phyloP scores from a whole-genome alignment of 2,888 invertebrate genomes.

The Scaptomyza parva region DNA sequence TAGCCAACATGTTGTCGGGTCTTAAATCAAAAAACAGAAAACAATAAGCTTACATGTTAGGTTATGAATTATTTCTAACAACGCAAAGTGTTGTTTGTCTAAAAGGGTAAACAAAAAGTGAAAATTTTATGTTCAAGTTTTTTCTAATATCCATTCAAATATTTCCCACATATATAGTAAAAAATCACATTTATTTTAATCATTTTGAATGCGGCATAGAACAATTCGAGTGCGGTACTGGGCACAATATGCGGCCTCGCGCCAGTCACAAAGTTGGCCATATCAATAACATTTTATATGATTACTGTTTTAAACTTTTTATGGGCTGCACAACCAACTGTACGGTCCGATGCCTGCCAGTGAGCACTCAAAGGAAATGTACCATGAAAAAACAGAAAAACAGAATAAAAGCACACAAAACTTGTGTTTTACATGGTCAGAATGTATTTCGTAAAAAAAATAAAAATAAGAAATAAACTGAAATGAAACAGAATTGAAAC shows the following conservation, averaged over 20 bases:
- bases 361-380: slow-evolving; percentile 67
- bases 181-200: slow-evolving; percentile 62
- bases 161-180: not conserved
- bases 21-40: not conserved
- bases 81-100: not conserved
- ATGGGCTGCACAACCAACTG: slow-evolving; percentile 47
- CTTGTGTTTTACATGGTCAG: slow-evolving; percentile 48
- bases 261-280: slow-evolving; percentile 47
- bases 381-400: slow-evolving; percentile 61
- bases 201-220: slow-evolving; percentile 51
- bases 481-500: slow-evolving; percentile 35
- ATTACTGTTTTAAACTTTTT: slow-evolving; percentile 80
- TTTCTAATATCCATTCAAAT: not conserved
- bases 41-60: not conserved
- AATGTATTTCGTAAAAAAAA: slow-evolving; percentile 6
- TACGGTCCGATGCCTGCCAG: slow-evolving; percentile 39
- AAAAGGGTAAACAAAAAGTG: not conserved
- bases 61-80: not conserved
- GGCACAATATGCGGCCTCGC: slow-evolving; percentile 11
- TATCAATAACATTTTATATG: slow-evolving; percentile 78
- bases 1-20: not conserved
- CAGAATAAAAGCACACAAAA: slow-evolving; percentile 22
- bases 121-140: not conserved
- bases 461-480: slow-evolving; percentile 8
- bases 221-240: not conserved